These are phyloP conservation scores for Conus betulinus DNA, from an alignment of 1,140 invertebrate species.

Conservation along the genomic window DNA sequence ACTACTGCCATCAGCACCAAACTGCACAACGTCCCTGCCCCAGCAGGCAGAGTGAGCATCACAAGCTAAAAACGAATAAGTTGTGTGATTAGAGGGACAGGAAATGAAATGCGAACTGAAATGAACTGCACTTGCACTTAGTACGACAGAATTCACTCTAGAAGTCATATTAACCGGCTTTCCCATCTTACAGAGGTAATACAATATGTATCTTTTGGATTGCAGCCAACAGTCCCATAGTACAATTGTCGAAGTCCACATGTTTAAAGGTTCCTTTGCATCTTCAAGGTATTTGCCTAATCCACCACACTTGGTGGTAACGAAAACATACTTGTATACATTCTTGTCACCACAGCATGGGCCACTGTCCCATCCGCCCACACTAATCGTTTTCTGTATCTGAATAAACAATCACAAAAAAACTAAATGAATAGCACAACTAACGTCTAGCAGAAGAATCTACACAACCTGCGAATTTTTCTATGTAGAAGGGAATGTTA, in stretches of 20 bases:
- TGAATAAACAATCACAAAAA: neutral
- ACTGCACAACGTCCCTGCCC: neutral
- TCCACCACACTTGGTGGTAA: too few species aligned
- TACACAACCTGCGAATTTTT: too few species aligned
- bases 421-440: too few species aligned
- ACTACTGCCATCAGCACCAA: too few species aligned
- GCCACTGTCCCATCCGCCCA: too few species aligned
- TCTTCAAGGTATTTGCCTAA: neutral
- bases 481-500: too few species aligned
- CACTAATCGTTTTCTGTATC: neutral
- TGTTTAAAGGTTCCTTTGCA: too few species aligned
- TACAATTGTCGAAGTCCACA: neutral
- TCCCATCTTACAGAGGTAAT: too few species aligned
- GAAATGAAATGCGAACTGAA: neutral
- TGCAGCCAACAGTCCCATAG: too few species aligned
- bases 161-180: neutral
- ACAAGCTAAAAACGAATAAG: neutral
- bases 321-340: neutral
- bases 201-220: neutral
- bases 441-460: too few species aligned
- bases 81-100: neutral
- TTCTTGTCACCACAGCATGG: neutral
- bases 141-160: neutral
- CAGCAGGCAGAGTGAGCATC: neutral
- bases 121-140: neutral